A percentile compares a stretch with the other conserved stretches of the same genome.
These are phyloP conservation scores for Manis pentadactyla DNA, from an alignment of 2,797 vertebrate genomes.

Conservation along the genomic window DNA sequence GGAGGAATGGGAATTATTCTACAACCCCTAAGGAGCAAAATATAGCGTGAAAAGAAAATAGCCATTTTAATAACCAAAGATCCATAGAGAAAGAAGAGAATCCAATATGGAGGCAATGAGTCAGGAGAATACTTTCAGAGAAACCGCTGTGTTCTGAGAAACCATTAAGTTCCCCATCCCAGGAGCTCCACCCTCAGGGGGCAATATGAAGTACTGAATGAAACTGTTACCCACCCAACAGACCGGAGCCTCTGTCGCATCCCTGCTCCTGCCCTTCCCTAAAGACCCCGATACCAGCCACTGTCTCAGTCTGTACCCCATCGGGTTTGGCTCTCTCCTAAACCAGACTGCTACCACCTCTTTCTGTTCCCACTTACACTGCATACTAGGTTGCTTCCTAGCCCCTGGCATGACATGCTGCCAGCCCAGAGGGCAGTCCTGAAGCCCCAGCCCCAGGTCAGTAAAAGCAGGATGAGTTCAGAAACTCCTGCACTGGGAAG, in stretches of 20 bases:
- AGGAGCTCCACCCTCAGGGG: not conserved
- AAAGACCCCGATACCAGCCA: not conserved
- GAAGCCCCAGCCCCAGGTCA: not conserved
- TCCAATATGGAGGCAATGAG: not conserved
- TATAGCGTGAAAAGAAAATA: not conserved
- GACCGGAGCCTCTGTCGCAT: not conserved
- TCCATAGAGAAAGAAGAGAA: not conserved
- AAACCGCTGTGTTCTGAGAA: not conserved
- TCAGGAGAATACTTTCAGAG: not conserved
- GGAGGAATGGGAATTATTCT: not conserved
- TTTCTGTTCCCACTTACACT: not conserved
- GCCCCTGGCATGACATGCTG: not conserved
- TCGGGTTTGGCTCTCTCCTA: not conserved
- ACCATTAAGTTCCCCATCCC: not conserved
- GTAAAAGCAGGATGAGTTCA: accelerated
- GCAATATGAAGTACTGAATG: no score
- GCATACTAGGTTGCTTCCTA: accelerated
- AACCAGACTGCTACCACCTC: not conserved
- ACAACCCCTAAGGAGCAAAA: not conserved
- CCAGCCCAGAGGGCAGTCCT: not conserved
- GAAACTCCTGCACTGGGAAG: not conserved
- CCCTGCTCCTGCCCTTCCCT: not conserved
- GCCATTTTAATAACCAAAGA: not conserved
- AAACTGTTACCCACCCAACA: not conserved
- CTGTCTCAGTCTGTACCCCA: not conserved